Conservation (phyloP, 2,113 vertebrate genomes). For the Pelobates fuscus region DNA sequence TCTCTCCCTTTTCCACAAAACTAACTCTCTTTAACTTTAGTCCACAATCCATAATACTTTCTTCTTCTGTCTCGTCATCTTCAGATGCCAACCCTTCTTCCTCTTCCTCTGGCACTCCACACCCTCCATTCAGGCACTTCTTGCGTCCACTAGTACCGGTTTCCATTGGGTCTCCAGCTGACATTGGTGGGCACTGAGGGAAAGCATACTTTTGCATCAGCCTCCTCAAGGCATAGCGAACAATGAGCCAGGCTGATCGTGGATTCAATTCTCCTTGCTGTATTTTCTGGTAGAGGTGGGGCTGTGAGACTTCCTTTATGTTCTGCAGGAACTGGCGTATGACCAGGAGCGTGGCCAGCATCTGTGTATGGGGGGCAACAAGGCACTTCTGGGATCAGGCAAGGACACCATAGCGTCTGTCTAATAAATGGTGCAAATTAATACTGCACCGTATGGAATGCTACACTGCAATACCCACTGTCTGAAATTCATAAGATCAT, state of each 20-base stretch:
- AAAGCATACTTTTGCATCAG: constrained; percentile 67
- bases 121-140: constrained; percentile 89
- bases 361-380: constrained; percentile 70
- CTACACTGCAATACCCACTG: too few species aligned
- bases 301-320: constrained; percentile 90
- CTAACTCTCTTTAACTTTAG: constrained; percentile 92
- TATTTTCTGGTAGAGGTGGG: constrained; percentile 86
- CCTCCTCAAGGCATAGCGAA: constrained; percentile 65
- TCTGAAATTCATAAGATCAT: too few species aligned
- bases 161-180: constrained; percentile 60
- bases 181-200: constrained; percentile 60
- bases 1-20: constrained; percentile 85
- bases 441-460: background rate
- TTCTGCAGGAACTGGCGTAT: constrained; percentile 96
- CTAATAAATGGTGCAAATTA: background rate
- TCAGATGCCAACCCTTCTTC: constrained; percentile 72
- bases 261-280: constrained; percentile 81
- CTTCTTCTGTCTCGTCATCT: constrained; percentile 74
- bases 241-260: constrained; percentile 72
- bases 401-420: background rate
- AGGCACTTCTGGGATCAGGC: background rate
- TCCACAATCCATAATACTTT: constrained; percentile 84
- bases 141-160: constrained; percentile 62
- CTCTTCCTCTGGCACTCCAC: constrained; percentile 84
- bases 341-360: constrained; percentile 94